Evolutionary conservation across 2,113 vertebrate species (phyloP), one percentile per base, ranked within the genome.

Genomic region (Ctenodactylus gundi): DNA sequence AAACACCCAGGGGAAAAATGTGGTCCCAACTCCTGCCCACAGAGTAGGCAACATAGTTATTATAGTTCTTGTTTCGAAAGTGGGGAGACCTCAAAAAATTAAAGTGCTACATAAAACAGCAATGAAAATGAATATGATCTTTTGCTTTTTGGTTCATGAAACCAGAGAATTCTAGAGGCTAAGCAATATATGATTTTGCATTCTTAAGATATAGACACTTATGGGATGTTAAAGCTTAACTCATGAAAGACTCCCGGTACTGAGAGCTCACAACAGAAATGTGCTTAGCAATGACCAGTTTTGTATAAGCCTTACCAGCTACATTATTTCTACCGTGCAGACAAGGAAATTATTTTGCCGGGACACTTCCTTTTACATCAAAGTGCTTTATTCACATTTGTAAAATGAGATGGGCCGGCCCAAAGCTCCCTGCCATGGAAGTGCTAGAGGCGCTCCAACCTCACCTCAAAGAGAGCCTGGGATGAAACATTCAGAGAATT

Each of bases 61-160:
- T 70, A 9, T 81, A 31, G 21, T 60, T 36, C 36, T 80, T 7
- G 7, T 78, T 90, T 29, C 75, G 72, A 92, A 92, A 60, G 34
- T 77, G n/a, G n/a, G n/a, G 88, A 90, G 65, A 90, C 12, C 39
- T 90, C 76, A 36, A 72, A 83, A 78, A 84, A n/a, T 76, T 88
- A 41, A 91, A 87, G 57, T 34, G 44, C 65, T 75, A 72, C 10
- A 2, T 53, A 60, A 83, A 97, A 15, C 41, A 67, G 3, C 87
- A 58, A 64, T 49, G 91, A 91, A 49, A 67, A 67, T 12, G 49
- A 88, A 78, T 39, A 46, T 2, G 41, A 85, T 65, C 65, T 34
- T 64, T 41, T 49, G 39, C 36, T 64, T 93, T 86, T 53, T n/a
- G 76, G 60, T 15, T 46, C 68, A 7, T 23, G 76, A 93, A 93